Conservation (phyloP, 2,113 vertebrate genomes). For the Hiodon tergisus region DNA sequence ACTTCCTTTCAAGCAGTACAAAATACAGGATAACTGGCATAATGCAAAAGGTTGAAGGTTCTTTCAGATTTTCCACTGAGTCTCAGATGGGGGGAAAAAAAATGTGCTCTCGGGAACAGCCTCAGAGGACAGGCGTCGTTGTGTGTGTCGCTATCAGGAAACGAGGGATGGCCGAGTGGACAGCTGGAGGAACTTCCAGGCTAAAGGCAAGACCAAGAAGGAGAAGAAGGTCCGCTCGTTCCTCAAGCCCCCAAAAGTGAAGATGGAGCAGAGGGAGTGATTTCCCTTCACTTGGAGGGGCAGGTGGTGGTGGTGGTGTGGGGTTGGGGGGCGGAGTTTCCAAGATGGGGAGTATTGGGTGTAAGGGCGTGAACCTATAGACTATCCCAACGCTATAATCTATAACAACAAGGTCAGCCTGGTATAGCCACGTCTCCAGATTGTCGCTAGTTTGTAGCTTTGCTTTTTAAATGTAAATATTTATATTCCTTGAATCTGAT, state of each 20-base stretch:
- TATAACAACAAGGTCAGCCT: constrained; percentile 1
- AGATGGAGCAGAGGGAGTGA: constrained; percentile 89
- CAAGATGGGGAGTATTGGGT: background rate
- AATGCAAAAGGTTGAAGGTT: too few relatives aligned
- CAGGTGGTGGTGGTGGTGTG: background rate
- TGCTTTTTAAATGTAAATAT: constrained; percentile 57
- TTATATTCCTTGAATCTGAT: constrained; percentile 36
- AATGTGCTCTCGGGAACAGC: too few relatives aligned
- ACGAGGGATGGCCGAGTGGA: constrained; percentile 94
- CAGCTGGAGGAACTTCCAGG: constrained; percentile 95
- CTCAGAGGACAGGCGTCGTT: background rate
- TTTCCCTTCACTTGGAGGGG: background rate
- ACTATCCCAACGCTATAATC: background rate
- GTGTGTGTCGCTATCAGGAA: constrained; percentile 60
- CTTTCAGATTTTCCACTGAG: background rate
- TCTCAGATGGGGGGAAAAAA: background rate
- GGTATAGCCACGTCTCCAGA: constrained; percentile 19
- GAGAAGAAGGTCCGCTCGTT: constrained; percentile 95
- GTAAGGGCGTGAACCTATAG: constrained; percentile 4
- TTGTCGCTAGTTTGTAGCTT: constrained; percentile 41
- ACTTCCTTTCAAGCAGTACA: too few relatives aligned
- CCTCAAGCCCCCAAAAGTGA: constrained; percentile 97
- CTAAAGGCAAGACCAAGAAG: constrained; percentile 87
- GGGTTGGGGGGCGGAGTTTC: background rate
- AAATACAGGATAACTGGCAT: too few relatives aligned